Evolutionary conservation across 2,888 invertebrate genomes (phyloP).

Genomic region (Odontocerum albicorne): DNA sequence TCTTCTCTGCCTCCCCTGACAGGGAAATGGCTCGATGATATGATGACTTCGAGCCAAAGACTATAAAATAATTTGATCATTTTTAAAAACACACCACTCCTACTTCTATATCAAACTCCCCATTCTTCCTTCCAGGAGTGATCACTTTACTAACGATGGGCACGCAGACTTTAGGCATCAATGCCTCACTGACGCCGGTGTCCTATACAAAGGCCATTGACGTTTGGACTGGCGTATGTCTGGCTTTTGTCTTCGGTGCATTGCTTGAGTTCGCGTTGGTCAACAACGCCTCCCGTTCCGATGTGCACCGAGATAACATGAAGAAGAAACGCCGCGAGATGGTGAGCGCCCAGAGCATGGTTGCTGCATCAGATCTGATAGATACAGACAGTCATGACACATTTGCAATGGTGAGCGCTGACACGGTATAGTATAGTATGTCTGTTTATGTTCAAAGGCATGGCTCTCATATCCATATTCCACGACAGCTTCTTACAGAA

Average conservation of each 20-base stretch:
- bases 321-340: constrained; percentile 85
- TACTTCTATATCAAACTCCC: too few relatives aligned
- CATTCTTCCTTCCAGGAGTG: constrained; percentile 74
- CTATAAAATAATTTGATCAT: too few relatives aligned
- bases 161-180: constrained; percentile 94
- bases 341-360: constrained; percentile 82
- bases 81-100: too few relatives aligned
- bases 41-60: too few relatives aligned
- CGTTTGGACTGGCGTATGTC: constrained; percentile 96
- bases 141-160: constrained; percentile 97
- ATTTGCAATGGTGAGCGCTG: constrained; percentile 83
- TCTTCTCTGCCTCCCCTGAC: too few relatives aligned
- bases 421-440: constrained; percentile 31
- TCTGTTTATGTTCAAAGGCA: constrained; percentile 12
- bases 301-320: constrained; percentile 86
- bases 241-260: constrained; percentile 97
- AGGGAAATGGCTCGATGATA: too few relatives aligned
- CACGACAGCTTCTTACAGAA: constrained; percentile 1
- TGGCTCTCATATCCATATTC: constrained; percentile 5
- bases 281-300: constrained; percentile 94
- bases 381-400: constrained; percentile 88
- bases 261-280: constrained; percentile 96
- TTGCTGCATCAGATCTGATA: constrained; percentile 81
- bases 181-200: constrained; percentile 94
- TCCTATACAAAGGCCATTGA: constrained; percentile 98